Evolutionary conservation across 2,113 vertebrate species (phyloP).

Genomic region (Laticauda colubrina): DNA sequence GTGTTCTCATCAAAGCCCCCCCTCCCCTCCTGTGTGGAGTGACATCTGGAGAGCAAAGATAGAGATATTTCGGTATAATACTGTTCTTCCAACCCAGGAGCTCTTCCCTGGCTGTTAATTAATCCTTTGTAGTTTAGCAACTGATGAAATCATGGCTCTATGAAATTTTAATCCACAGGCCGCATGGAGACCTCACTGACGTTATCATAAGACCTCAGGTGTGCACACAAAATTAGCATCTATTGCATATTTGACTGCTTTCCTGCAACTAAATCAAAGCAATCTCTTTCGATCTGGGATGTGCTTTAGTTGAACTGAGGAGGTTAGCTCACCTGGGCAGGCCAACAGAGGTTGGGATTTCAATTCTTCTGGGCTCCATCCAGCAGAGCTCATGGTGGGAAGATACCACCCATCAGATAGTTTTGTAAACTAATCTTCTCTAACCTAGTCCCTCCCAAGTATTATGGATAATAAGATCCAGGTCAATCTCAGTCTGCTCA

Average conservation of each 20-base stretch:
- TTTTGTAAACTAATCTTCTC: not conserved
- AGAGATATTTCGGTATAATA: slow-evolving; percentile 64
- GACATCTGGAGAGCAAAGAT: slow-evolving; percentile 72
- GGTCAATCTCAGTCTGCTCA: not conserved
- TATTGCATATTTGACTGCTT: slow-evolving; percentile 83
- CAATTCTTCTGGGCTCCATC: not conserved
- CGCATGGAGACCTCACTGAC: slow-evolving; percentile 54
- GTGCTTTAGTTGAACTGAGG: not conserved
- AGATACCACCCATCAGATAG: not conserved
- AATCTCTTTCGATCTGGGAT: slow-evolving; percentile 17
- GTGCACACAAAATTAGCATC: slow-evolving; percentile 73
- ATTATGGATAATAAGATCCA: not conserved
- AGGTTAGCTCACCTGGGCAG: not conserved
- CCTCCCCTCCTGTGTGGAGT: slow-evolving; percentile 12
- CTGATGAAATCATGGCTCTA: slow-evolving; percentile 71
- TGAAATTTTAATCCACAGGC: slow-evolving; percentile 73
- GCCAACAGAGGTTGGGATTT: not conserved
- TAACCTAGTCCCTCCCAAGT: not conserved
- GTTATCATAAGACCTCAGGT: slow-evolving; percentile 83
- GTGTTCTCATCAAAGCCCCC: slow-evolving; percentile 61
- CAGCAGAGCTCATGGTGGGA: not conserved
- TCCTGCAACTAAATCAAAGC: slow-evolving; percentile 24
- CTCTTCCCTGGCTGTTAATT: slow-evolving; percentile 80
- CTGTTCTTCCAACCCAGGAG: slow-evolving; percentile 58
- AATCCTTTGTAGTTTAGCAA: slow-evolving; percentile 85